Percentiles rank a stretch among this genome's conserved stretches.
Evolutionary conservation across 2,797 vertebrate genomes (phyloP).

Genomic region (Myotis findleyi): DNA sequence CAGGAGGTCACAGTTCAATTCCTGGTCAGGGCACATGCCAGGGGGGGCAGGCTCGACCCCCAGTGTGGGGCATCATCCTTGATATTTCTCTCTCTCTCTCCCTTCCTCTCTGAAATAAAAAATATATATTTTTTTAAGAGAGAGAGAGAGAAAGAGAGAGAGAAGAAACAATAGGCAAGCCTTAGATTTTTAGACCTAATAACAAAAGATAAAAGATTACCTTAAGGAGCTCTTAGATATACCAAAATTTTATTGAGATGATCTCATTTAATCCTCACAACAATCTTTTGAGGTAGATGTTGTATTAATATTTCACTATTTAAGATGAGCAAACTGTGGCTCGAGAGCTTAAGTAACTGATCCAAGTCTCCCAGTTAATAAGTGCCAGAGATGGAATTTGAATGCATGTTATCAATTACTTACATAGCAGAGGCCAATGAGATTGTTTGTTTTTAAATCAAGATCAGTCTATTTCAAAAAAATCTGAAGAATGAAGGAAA

Average conservation of each 20-base stretch:
- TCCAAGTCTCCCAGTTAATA: not conserved
- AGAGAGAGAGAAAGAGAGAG: too few relatives aligned
- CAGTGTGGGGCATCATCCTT: too few relatives aligned
- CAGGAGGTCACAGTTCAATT: too few relatives aligned
- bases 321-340: not conserved
- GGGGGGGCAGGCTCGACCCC: too few relatives aligned
- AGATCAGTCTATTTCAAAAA: not conserved
- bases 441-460: not conserved
- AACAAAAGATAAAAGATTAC: not conserved
- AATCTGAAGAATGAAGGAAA: not conserved
- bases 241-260: not conserved
- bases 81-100: too few relatives aligned
- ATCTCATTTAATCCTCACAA: not conserved
- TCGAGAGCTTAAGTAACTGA: not conserved
- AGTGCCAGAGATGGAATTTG: not conserved
- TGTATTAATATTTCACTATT: not conserved
- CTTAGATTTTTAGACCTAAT: not conserved
- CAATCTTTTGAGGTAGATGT: not conserved
- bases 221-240: not conserved
- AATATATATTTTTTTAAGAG: too few relatives aligned
- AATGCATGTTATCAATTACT: not conserved
- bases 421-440: not conserved
- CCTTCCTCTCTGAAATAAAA: too few relatives aligned
- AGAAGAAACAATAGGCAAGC: not conserved
- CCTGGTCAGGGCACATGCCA: too few relatives aligned